Conservation (phyloP, 1,140 invertebrate species). For the Meloidogyne exigua region DNA sequence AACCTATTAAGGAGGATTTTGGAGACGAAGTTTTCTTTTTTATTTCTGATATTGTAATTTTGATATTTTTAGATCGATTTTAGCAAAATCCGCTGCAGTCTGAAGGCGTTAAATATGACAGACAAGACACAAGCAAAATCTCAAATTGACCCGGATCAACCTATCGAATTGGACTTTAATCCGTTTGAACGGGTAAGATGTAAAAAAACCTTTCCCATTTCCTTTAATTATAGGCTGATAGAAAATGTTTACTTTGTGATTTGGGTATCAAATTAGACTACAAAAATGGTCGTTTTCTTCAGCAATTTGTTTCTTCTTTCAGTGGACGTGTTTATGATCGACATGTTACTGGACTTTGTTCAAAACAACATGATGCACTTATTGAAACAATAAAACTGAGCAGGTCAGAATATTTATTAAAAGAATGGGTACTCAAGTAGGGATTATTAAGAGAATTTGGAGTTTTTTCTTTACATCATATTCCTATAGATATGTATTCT, state of each 20-base stretch:
- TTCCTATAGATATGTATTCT: too few species aligned
- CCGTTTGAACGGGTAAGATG: constrained; percentile 73
- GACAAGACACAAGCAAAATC: not conserved
- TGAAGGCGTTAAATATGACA: not conserved
- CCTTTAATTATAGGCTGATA: constrained; percentile 65
- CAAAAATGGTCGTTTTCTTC: constrained; percentile 82
- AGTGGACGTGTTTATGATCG: constrained; percentile 80
- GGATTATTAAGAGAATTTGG: too few species aligned
- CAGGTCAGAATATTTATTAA: constrained; percentile 19
- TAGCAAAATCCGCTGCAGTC: not conserved
- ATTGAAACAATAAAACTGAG: constrained; percentile 55
- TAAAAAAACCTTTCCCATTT: not conserved
- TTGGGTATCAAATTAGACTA: constrained; percentile 80
- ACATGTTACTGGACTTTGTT: constrained; percentile 77
- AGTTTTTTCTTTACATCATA: too few species aligned
- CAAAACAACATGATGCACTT: constrained; percentile 57
- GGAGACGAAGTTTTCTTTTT: not conserved
- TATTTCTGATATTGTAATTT: too few species aligned
- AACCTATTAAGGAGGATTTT: not conserved
- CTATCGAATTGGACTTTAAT: constrained; percentile 75
- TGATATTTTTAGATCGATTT: constrained; percentile 1
- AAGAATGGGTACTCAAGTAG: too few species aligned
- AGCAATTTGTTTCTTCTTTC: constrained; percentile 89
- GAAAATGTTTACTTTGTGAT: constrained; percentile 82
- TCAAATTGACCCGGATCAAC: constrained; percentile 51